Evolutionary conservation across 2,888 invertebrate genomes (phyloP).

Genomic region (Standfussiana lucernea): DNA sequence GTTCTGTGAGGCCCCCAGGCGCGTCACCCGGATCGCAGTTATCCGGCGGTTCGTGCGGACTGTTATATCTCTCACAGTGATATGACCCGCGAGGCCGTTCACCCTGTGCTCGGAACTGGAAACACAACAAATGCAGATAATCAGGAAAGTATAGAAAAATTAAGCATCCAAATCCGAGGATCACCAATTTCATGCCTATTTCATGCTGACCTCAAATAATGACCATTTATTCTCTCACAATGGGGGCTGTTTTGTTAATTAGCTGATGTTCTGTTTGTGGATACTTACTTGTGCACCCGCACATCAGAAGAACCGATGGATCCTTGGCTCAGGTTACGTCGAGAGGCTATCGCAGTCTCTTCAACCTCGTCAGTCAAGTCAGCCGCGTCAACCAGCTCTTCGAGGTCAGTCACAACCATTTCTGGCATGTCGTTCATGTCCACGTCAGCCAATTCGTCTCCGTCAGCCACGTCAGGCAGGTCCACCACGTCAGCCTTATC

Average conservation of each 20-base stretch:
- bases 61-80: neutral
- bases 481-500: conserved; percentile 9
- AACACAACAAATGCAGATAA: neutral
- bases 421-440: neutral
- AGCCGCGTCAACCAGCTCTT: neutral
- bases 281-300: neutral
- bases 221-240: neutral
- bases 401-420: neutral
- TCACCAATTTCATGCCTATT: neutral
- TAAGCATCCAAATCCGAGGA: neutral
- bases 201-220: neutral
- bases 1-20: neutral
- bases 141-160: neutral
- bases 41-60: neutral
- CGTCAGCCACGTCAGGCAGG: neutral
- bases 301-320: neutral
- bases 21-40: conserved; percentile 21
- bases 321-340: neutral
- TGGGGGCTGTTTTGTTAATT: neutral
- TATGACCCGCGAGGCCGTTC: neutral
- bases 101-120: neutral
- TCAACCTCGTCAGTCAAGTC: neutral
- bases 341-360: neutral
- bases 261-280: neutral
- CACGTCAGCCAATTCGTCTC: neutral